A percentile compares a stretch with the other conserved stretches of the same genome.
Conservation (phyloP, 2,113 vertebrate genomes). For the Poeciliopsis retropinna region DNA sequence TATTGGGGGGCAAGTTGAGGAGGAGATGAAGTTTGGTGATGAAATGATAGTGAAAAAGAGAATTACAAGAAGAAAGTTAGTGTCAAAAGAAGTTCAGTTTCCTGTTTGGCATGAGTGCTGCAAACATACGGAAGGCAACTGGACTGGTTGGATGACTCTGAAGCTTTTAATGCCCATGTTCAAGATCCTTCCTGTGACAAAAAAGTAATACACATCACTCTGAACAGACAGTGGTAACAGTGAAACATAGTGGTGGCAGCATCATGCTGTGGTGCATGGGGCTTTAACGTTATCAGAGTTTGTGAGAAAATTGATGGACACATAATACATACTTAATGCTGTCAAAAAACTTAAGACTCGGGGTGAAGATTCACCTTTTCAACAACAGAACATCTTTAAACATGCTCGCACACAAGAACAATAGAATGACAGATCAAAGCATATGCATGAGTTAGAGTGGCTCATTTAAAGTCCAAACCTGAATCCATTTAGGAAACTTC, state of each 20-base stretch:
- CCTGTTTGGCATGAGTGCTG: no score
- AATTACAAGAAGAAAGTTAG: no score
- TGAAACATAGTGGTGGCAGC: background rate
- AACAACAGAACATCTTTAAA: background rate
- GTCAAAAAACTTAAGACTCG: background rate
- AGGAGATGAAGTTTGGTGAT: no score
- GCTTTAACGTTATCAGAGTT: background rate
- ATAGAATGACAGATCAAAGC: background rate
- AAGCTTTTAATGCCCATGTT: background rate
- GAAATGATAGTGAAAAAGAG: no score
- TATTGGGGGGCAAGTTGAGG: no score
- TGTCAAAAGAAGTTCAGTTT: no score
- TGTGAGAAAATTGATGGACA: background rate
- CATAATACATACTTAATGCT: no score
- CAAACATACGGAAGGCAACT: no score
- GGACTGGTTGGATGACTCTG: no score
- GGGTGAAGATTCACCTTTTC: background rate
- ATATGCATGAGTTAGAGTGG: background rate
- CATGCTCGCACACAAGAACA: background rate
- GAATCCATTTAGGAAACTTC: background rate
- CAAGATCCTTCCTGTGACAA: background rate
- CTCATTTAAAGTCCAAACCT: background rate
- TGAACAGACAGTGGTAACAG: background rate
- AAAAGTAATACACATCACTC: background rate
- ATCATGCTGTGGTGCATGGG: background rate